Evolutionary conservation across 2,797 vertebrate species (phyloP).

Genomic region (Hipposideros larvatus): DNA sequence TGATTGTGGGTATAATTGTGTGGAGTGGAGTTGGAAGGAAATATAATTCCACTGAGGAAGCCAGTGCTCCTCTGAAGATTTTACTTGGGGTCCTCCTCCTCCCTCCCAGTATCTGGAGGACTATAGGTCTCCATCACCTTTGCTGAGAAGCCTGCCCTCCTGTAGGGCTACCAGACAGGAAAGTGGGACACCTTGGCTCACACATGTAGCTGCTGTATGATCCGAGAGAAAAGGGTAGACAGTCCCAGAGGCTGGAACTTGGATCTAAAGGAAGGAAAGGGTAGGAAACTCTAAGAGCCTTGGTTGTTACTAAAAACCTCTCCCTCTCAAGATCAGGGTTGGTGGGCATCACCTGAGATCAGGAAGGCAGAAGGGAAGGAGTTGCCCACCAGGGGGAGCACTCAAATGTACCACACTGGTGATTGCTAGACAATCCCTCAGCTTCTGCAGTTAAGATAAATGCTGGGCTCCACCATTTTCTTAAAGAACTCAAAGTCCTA

Average conservation of each 20-base stretch:
- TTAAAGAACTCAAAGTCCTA: background rate
- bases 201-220: background rate
- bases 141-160: background rate
- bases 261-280: background rate
- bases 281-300: background rate
- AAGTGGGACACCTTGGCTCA: background rate
- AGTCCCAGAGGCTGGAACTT: background rate
- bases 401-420: background rate
- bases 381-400: background rate
- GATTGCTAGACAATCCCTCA: background rate
- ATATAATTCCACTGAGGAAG: background rate
- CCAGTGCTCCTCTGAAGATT: background rate
- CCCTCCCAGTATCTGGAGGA: background rate
- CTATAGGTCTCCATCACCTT: background rate
- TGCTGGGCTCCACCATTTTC: background rate
- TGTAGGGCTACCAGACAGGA: background rate
- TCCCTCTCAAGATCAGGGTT: background rate
- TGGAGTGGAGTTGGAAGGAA: background rate
- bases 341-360: background rate
- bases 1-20: background rate
- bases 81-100: background rate
- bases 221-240: background rate
- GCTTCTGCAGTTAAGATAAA: too few relatives aligned
- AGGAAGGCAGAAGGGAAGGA: background rate
- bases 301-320: background rate